Evolutionary conservation across 2,888 invertebrate genomes (phyloP).

Genomic region (Thera britannica): DNA sequence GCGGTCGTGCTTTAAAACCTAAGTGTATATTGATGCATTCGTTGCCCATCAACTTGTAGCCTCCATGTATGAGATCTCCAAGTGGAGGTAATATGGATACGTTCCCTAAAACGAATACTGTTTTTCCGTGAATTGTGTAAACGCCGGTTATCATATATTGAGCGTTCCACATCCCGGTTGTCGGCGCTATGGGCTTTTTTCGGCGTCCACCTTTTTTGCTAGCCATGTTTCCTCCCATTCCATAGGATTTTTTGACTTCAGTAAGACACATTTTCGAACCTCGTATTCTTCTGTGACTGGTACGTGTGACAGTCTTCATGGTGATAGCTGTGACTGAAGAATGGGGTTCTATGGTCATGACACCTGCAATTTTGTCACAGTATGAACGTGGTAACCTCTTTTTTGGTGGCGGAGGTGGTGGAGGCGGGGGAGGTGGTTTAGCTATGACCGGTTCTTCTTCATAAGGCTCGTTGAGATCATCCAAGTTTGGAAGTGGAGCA

Average conservation of each 20-base stretch:
- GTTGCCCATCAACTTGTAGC: constrained; percentile 53
- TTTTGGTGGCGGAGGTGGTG: constrained; percentile 71
- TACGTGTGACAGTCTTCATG: constrained; percentile 47
- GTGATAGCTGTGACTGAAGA: constrained; percentile 46
- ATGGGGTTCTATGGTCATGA: constrained; percentile 53
- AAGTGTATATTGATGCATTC: constrained; percentile 63
- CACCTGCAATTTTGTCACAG: constrained; percentile 69
- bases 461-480: constrained; percentile 66
- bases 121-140: constrained; percentile 56
- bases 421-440: constrained; percentile 62
- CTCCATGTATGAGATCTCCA: constrained; percentile 74
- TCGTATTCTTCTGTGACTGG: constrained; percentile 45
- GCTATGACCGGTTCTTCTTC: constrained; percentile 61
- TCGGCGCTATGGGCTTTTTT: constrained; percentile 59
- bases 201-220: constrained; percentile 42
- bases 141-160: constrained; percentile 71
- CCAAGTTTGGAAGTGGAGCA: constrained; percentile 67
- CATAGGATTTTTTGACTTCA: constrained; percentile 64
- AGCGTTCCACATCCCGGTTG: constrained; percentile 60
- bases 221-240: constrained; percentile 47
- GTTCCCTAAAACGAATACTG: constrained; percentile 60
- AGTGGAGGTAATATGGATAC: constrained; percentile 59
- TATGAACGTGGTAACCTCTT: constrained; percentile 59
- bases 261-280: constrained; percentile 50
- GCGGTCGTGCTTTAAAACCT: constrained; percentile 59